Evolutionary conservation across 2,113 vertebrate genomes (phyloP).

Genomic region (Hyperopisus bebe): DNA sequence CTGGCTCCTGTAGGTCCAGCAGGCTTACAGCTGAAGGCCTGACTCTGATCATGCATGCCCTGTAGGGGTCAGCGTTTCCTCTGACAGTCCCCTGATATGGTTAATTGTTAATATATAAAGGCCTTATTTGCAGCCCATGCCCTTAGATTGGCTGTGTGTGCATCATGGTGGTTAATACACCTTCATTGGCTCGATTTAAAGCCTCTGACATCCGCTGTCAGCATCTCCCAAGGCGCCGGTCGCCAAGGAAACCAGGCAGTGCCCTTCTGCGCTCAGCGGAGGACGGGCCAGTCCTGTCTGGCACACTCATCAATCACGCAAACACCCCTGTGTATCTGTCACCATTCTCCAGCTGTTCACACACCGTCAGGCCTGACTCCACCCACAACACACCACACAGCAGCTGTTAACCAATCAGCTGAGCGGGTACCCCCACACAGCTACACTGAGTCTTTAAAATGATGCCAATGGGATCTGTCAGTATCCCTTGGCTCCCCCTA

Average conservation of each 20-base stretch:
- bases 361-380: neutral
- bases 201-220: neutral
- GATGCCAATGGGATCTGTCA: neutral
- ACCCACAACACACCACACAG: neutral
- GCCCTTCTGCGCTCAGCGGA: slow-evolving; percentile 53
- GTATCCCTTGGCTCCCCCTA: neutral
- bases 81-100: neutral
- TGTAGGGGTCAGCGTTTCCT: neutral
- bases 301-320: slow-evolving; percentile 29
- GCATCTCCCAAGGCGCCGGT: slow-evolving; percentile 31
- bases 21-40: neutral
- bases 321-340: slow-evolving; percentile 5
- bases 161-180: slow-evolving; percentile 23
- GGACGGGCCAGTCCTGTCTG: slow-evolving; percentile 41
- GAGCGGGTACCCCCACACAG: neutral
- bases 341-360: neutral
- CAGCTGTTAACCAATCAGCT: neutral
- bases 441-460: neutral
- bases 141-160: neutral
- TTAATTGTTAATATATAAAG: neutral
- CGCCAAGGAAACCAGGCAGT: slow-evolving; percentile 40
- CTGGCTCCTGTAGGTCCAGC: neutral
- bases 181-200: neutral
- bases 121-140: neutral
- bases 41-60: neutral